These are phyloP conservation scores for Microhierax caerulescens DNA, from an alignment of 2,797 vertebrate genomes.

Conservation along the genomic window DNA sequence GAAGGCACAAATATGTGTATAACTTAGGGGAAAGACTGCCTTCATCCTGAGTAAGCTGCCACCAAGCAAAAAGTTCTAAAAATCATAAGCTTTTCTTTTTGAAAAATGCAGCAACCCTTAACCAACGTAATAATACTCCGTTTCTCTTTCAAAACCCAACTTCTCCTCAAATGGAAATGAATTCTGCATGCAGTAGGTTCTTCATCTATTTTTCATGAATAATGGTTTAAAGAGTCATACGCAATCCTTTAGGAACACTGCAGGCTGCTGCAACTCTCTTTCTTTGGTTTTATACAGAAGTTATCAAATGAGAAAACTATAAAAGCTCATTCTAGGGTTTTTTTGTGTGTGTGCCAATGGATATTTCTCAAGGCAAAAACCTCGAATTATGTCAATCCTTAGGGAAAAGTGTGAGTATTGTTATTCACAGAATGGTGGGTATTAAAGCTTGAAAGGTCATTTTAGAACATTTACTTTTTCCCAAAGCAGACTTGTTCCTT, in stretches of 20 bases:
- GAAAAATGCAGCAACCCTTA: conserved; percentile 45
- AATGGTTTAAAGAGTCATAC: conserved; percentile 10
- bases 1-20: not conserved
- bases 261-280: not conserved
- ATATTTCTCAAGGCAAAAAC: not conserved
- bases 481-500: conserved; percentile 4
- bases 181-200: conserved; percentile 29
- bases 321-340: not conserved
- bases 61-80: not conserved
- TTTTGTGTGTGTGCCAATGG: not conserved
- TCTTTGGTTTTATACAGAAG: not conserved
- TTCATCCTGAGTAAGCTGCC: not conserved
- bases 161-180: conserved; percentile 39
- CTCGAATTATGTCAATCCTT: conserved; percentile 15
- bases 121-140: not conserved
- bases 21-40: not conserved
- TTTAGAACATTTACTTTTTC: conserved; percentile 19
- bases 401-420: conserved; percentile 20
- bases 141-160: conserved; percentile 30
- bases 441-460: conserved; percentile 36
- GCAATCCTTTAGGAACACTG: conserved; percentile 21
- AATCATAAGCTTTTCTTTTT: not conserved
- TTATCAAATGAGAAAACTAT: not conserved
- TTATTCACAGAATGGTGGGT: conserved; percentile 12
- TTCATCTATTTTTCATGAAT: conserved; percentile 50